Evolutionary conservation across 1,140 invertebrate genomes (phyloP).

Genomic region (Plutomurus gul): DNA sequence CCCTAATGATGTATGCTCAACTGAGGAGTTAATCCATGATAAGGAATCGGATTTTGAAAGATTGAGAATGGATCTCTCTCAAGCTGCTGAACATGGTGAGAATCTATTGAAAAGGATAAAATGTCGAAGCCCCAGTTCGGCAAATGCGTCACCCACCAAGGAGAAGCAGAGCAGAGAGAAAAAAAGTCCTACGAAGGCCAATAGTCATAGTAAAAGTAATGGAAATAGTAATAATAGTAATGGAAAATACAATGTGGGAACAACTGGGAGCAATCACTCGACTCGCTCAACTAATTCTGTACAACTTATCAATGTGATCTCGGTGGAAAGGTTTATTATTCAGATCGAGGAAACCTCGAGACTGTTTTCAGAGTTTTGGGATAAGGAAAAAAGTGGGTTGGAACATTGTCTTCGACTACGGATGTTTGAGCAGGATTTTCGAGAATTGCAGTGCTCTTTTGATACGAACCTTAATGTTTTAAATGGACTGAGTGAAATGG

Average conservation of each 20-base stretch:
- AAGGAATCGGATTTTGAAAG: conserved; percentile 70
- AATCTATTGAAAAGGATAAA: conserved; percentile 69
- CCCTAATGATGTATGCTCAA: conserved; percentile 79
- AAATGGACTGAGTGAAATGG: conserved; percentile 74
- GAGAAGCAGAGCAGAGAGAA: conserved; percentile 61
- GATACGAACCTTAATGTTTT: conserved; percentile 59
- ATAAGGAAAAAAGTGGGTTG: conserved; percentile 81
- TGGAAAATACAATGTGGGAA: background rate
- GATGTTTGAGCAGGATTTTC: conserved; percentile 86
- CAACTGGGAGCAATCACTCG: conserved; percentile 16
- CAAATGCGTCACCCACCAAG: conserved; percentile 57
- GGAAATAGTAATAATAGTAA: background rate
- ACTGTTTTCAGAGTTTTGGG: conserved; percentile 93
- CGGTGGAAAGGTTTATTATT: conserved; percentile 88
- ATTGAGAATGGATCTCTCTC: conserved; percentile 77
- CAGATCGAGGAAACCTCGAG: conserved; percentile 94
- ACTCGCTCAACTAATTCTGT: conserved; percentile 51
- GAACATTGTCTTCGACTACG: conserved; percentile 85
- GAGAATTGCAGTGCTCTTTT: conserved; percentile 67
- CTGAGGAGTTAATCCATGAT: conserved; percentile 68
- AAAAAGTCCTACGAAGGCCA: conserved; percentile 59
- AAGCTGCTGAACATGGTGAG: conserved; percentile 82
- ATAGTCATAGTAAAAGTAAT: conserved; percentile 12
- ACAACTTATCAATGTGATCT: conserved; percentile 81
- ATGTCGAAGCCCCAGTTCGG: conserved; percentile 59